Base-by-base conservation (phyloP, 1,140 invertebrate genomes). In the Heliothis subflexa region DNA sequence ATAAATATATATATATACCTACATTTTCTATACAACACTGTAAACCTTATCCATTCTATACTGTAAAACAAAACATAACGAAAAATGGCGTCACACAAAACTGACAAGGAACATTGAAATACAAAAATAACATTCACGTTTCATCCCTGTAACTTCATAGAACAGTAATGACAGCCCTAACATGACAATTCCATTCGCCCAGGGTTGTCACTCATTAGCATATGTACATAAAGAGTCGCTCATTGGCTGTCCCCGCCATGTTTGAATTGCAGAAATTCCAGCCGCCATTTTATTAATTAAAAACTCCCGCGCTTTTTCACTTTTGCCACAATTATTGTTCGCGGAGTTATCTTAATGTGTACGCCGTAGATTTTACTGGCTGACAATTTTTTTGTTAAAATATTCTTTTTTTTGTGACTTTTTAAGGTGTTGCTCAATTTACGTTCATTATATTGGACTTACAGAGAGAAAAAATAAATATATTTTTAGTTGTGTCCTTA, bases 241-340 rank as follows among this genome's bases (percentile, higher is more conserved):
- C 89, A 89, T 89, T 89, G 89, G 88, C 81, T 83, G 64, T 72
- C 80, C 73, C 74, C 82, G 83, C 88, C 84, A 85, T 91, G 87
- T 92, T 93, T 89, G 88, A 85, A 86, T 88, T 88, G 88, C 89
- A 87, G 85, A 88, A 88, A 88, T 90, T 91, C 88, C 83, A 78
- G 85, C 66, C 86, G 87, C 89, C 89, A 89, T 93, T 92, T 91
- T 92, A 89, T 92, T 93, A 93, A 93, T 92, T 92, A 93, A 92
- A 80, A 91, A 88, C 80, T 81, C 79, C 73, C 81, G 70, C 52
- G 72, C 78, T 88, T 89, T 91, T 88, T 88, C 80, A 61, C 18
- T 52, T 57, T 71, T 61, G 52, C 21, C 83, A 80, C 82, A 85
- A 49, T 73, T 55, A 91, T 88, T 89, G 85, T 88, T 89, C 85